Conservation (phyloP, 2,113 vertebrate genomes). For the Halichoerus grypus region DNA sequence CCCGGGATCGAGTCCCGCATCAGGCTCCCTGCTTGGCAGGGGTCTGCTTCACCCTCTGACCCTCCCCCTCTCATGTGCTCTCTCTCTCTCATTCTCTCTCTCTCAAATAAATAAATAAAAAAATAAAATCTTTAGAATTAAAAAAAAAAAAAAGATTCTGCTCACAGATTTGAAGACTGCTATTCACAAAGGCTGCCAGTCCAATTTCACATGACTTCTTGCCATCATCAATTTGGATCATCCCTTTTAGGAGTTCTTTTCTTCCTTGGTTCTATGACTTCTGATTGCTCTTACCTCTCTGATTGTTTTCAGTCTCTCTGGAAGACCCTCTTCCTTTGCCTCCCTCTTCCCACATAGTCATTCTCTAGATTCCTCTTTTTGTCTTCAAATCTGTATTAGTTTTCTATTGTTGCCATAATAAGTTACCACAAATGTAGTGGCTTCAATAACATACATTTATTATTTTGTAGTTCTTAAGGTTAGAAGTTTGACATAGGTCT, state of each 20-base stretch:
- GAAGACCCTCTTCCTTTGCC: background rate
- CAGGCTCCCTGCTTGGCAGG: too few relatives aligned
- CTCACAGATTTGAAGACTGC: background rate
- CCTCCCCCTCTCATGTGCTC: too few relatives aligned
- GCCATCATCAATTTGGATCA: background rate
- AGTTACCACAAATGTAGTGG: background rate
- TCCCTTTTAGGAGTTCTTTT: background rate
- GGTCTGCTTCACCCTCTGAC: too few relatives aligned
- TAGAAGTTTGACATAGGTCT: background rate
- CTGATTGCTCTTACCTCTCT: background rate
- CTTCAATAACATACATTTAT: background rate
- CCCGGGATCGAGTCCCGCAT: too few relatives aligned
- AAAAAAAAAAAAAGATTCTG: background rate
- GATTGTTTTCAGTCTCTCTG: background rate
- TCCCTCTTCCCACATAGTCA: background rate
- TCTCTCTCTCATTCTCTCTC: too few relatives aligned
- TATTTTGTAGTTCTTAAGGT: background rate
- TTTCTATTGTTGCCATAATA: background rate
- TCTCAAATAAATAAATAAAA: too few relatives aligned
- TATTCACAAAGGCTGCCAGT: background rate
- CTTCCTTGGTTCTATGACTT: background rate
- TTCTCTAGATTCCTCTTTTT: background rate
- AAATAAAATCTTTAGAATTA: too few relatives aligned
- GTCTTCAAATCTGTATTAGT: background rate
- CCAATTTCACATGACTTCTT: background rate